Percentiles rank a stretch among this genome's conserved stretches.
Conservation (phyloP, 2,888 invertebrate genomes). For the Pocota personata region DNA sequence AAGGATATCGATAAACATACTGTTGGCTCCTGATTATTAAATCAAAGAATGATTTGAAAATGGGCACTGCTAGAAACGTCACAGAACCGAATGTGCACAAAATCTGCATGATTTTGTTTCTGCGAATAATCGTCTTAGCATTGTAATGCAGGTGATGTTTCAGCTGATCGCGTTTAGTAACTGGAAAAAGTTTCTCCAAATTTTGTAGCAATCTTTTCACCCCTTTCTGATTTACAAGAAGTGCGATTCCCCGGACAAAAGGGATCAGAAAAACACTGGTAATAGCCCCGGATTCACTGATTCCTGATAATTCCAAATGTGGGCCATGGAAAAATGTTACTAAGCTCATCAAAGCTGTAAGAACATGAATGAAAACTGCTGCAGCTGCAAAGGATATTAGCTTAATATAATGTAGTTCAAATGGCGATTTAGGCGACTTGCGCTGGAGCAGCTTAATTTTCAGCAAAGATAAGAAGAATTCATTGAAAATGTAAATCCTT, state of each 20-base stretch:
- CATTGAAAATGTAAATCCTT: not conserved
- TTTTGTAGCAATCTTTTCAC: not conserved
- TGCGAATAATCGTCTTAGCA: not conserved
- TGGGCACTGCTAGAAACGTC: not conserved
- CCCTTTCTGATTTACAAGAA: not conserved
- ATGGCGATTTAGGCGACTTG: not conserved
- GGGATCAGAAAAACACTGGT: not conserved
- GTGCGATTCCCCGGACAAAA: not conserved
- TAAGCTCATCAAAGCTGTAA: not conserved
- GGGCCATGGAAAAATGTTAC: not conserved
- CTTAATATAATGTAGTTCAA: not conserved
- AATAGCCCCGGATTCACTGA: not conserved
- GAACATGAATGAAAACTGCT: not conserved
- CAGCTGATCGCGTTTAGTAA: not conserved
- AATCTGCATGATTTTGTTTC: not conserved
- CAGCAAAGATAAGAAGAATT: not conserved
- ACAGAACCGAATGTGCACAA: not conserved
- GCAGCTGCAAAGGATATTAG: not conserved
- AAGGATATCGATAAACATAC: not conserved
- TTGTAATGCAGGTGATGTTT: not conserved
- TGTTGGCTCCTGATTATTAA: not conserved
- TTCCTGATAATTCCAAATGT: not conserved
- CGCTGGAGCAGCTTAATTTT: not conserved
- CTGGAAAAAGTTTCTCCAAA: constrained; percentile 12
- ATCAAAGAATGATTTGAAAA: not conserved